Evolutionary conservation across 2,113 vertebrate genomes (phyloP).

Genomic region (Merops nubicus): DNA sequence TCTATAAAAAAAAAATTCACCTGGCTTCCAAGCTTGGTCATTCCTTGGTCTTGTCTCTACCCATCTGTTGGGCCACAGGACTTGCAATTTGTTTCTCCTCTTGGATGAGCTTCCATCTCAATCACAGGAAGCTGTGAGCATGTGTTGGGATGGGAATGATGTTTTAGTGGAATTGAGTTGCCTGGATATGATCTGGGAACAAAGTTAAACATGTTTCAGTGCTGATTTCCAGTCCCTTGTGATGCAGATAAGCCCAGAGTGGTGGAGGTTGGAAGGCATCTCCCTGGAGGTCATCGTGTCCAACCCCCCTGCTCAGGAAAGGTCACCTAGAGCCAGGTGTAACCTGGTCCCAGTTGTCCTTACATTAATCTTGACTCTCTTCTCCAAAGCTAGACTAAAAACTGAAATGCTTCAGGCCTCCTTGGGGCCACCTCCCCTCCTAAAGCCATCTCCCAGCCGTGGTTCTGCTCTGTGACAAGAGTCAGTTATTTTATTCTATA

Average conservation of each 20-base stretch:
- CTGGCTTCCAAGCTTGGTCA: not conserved
- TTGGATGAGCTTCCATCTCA: not conserved
- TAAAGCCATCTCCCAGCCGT: not conserved
- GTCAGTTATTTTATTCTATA: rapidly evolving
- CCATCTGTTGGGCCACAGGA: not conserved
- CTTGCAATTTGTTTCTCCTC: not conserved
- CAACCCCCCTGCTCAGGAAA: not conserved
- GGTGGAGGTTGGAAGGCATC: not conserved
- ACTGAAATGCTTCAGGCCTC: not conserved
- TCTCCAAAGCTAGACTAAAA: not conserved
- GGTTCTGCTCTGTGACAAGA: not conserved
- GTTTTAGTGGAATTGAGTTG: not conserved
- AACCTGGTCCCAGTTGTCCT: not conserved
- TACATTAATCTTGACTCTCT: not conserved
- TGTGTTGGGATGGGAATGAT: not conserved
- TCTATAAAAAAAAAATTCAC: not conserved
- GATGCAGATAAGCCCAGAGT: not conserved
- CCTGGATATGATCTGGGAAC: not conserved
- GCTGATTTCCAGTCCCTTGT: not conserved
- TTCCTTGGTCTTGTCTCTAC: not conserved
- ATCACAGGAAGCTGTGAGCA: not conserved
- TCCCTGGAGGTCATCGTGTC: not conserved
- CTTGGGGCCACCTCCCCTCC: not conserved
- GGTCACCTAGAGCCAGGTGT: not conserved
- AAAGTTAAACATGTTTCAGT: rapidly evolving